Percentiles rank a stretch among this genome's conserved stretches.
Conservation (phyloP, 2,888 invertebrate species). For the Nasonia oneida region DNA sequence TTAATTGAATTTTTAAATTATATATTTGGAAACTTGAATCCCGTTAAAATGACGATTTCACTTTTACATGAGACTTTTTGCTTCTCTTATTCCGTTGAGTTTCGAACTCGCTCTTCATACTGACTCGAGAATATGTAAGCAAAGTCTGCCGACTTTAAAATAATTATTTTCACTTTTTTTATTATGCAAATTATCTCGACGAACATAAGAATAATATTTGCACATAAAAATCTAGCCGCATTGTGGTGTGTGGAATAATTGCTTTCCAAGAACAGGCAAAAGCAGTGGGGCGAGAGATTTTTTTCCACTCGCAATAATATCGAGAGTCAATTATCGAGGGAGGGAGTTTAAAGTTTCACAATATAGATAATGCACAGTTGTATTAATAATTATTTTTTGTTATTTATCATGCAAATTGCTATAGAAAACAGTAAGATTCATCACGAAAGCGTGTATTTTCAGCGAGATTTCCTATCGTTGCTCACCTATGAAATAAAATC, state of each 20-base stretch:
- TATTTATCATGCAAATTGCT: constrained; percentile 8
- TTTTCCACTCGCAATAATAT: background rate
- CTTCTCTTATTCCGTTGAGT: too few relatives aligned
- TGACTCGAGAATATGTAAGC: background rate
- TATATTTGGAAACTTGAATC: too few relatives aligned
- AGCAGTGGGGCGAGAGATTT: background rate
- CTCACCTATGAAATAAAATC: background rate
- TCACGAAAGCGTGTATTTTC: background rate
- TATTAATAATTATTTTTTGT: constrained; percentile 1
- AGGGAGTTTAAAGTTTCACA: background rate
- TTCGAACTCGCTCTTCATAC: background rate
- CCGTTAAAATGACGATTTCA: too few relatives aligned
- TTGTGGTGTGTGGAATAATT: background rate
- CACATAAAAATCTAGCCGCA: background rate
- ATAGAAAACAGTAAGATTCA: background rate
- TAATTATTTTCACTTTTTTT: background rate
- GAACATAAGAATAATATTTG: background rate
- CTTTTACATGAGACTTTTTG: too few relatives aligned
- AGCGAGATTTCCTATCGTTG: background rate
- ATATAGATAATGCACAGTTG: background rate
- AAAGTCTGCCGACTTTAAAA: background rate
- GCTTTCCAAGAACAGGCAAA: background rate
- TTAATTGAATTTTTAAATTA: background rate
- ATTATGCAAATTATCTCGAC: background rate
- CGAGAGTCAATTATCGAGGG: background rate